A percentile compares a stretch with the other conserved stretches of the same genome.
Conservation (phyloP, 2,797 vertebrate genomes). For the Brachyrhaphis roseni region DNA sequence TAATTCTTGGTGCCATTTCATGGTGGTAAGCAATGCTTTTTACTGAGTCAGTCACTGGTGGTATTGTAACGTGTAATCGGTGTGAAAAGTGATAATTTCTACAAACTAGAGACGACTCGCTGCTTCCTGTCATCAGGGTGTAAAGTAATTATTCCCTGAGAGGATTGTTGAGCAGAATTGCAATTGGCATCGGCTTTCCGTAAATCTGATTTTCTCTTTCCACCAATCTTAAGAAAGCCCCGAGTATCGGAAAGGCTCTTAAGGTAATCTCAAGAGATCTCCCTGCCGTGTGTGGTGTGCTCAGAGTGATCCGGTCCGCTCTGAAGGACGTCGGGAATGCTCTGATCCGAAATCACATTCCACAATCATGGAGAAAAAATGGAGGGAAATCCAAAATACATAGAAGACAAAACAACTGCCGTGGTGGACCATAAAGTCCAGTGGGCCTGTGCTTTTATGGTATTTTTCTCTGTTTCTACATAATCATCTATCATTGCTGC, state of each 20-base stretch:
- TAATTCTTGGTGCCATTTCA: background rate
- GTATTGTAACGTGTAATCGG: background rate
- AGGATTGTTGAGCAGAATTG: background rate
- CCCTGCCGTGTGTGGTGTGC: background rate
- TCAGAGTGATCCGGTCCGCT: background rate
- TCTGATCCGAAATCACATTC: too few relatives aligned
- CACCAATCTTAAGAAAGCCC: background rate
- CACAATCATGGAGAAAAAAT: too few relatives aligned
- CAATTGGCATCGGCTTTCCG: background rate
- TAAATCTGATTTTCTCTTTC: background rate
- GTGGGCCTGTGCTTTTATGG: too few relatives aligned
- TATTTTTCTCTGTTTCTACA: background rate
- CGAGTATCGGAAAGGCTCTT: background rate
- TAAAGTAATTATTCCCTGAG: background rate
- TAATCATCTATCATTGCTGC: background rate
- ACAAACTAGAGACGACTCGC: background rate
- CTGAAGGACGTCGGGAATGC: background rate
- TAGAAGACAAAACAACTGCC: too few relatives aligned
- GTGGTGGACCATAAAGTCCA: too few relatives aligned
- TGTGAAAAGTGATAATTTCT: background rate
- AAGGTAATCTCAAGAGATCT: background rate
- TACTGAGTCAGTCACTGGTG: background rate
- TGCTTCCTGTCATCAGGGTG: background rate
- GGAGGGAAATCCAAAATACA: background rate
- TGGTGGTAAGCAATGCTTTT: background rate